phyloP scores from a whole-genome alignment of 2,888 invertebrate species.

The Rotaria socialis region DNA sequence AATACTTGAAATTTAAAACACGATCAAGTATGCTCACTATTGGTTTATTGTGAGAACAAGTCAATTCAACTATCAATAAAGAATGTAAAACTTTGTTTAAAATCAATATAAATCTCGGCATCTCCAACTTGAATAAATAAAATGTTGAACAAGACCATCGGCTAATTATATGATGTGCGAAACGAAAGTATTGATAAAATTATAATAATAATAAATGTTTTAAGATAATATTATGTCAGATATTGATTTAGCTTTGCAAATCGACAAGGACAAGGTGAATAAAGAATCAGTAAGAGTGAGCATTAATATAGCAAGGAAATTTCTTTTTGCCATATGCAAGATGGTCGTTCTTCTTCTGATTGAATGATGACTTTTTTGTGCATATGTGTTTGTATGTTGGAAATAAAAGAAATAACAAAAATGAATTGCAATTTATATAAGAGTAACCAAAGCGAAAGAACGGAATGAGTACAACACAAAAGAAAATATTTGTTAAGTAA shows the following conservation, averaged over 20 bases:
- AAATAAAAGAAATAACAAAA: not conserved
- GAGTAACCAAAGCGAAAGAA: not conserved
- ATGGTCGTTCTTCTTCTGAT: not conserved
- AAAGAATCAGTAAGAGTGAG: not conserved
- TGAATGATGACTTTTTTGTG: not conserved
- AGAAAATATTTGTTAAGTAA: slow-evolving; percentile 27
- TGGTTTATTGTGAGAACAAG: no score
- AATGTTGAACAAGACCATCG: no score
- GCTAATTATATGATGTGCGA: no score
- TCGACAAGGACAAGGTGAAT: not conserved
- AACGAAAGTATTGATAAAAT: not conserved
- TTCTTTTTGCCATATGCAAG: not conserved
- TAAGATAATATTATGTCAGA: not conserved
- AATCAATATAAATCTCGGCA: no score
- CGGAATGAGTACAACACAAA: not conserved
- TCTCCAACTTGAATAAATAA: no score
- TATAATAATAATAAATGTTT: not conserved
- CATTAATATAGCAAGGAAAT: not conserved
- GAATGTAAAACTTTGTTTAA: no score
- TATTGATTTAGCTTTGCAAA: not conserved
- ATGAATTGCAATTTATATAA: not conserved
- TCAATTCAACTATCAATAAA: no score
- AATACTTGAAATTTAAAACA: no score
- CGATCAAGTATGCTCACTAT: no score
- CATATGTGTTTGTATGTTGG: not conserved